Conservation (phyloP, 2,888 invertebrate species). For the Ferdinandea cuprea region DNA sequence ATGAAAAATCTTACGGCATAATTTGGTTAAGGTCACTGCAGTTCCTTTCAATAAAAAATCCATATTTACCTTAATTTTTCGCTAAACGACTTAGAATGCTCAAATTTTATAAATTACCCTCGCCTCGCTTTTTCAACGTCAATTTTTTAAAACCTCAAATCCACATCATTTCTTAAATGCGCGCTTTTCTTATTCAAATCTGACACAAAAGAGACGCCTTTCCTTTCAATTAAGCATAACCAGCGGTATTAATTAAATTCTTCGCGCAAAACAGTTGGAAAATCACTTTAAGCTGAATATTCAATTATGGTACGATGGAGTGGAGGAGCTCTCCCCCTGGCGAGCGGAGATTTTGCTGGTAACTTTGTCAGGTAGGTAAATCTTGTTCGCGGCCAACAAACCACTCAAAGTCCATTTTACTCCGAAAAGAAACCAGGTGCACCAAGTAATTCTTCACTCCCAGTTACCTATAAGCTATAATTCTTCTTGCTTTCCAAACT, state of each 20-base stretch:
- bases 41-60: too few species aligned
- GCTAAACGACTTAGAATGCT: too few species aligned
- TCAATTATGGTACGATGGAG: background rate
- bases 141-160: too few species aligned
- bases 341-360: background rate
- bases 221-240: background rate
- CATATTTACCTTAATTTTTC: too few species aligned
- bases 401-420: constrained; percentile 44
- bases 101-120: too few species aligned
- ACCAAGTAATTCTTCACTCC: constrained; percentile 43
- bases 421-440: constrained; percentile 53
- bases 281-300: background rate
- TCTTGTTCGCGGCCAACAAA: constrained; percentile 23
- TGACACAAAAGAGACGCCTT: background rate
- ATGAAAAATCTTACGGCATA: too few species aligned
- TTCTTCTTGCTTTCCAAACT: background rate
- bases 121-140: too few species aligned
- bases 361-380: background rate
- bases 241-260: background rate
- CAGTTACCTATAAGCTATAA: background rate
- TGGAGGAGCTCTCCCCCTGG: too few species aligned
- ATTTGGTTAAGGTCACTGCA: too few species aligned
- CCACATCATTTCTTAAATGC: background rate
- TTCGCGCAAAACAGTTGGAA: background rate
- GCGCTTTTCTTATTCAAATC: background rate